Conservation (phyloP, 2,888 invertebrate species). For the Polylopha cassiicola region DNA sequence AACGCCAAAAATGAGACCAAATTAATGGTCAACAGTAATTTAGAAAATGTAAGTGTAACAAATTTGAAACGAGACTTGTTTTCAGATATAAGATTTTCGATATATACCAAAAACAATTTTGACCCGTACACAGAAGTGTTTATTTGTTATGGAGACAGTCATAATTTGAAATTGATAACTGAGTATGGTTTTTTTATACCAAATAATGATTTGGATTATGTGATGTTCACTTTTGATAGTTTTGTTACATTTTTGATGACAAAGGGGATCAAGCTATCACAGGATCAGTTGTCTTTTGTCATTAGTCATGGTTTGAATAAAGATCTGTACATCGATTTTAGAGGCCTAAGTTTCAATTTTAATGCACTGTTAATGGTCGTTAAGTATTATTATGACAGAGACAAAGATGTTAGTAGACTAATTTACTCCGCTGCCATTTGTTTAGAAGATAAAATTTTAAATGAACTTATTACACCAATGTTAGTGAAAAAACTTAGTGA, state of each 20-base stretch:
- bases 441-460: slow-evolving; percentile 54
- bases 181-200: slow-evolving; percentile 92
- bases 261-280: slow-evolving; percentile 59
- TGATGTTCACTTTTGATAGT: slow-evolving; percentile 77
- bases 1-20: slow-evolving; percentile 75
- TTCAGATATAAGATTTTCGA: slow-evolving; percentile 62
- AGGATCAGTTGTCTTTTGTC: slow-evolving; percentile 80
- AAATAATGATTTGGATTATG: slow-evolving; percentile 81
- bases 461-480: slow-evolving; percentile 59
- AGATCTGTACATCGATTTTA: slow-evolving; percentile 79
- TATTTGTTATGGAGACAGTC: slow-evolving; percentile 91
- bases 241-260: slow-evolving; percentile 60
- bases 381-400: slow-evolving; percentile 60
- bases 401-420: slow-evolving; percentile 58
- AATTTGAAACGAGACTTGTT: slow-evolving; percentile 51
- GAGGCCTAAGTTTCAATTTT: slow-evolving; percentile 83
- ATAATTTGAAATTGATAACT: slow-evolving; percentile 86
- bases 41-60: slow-evolving; percentile 46
- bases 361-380: slow-evolving; percentile 68
- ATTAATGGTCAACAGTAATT: slow-evolving; percentile 49
- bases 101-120: slow-evolving; percentile 72
- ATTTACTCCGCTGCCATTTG: slow-evolving; percentile 67
- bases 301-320: slow-evolving; percentile 77
- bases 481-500: slow-evolving; percentile 45
- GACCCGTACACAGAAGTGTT: slow-evolving; percentile 85